These are phyloP conservation scores for Callaeas wilsoni DNA, from an alignment of 2,113 vertebrate species.

Conservation along the genomic window DNA sequence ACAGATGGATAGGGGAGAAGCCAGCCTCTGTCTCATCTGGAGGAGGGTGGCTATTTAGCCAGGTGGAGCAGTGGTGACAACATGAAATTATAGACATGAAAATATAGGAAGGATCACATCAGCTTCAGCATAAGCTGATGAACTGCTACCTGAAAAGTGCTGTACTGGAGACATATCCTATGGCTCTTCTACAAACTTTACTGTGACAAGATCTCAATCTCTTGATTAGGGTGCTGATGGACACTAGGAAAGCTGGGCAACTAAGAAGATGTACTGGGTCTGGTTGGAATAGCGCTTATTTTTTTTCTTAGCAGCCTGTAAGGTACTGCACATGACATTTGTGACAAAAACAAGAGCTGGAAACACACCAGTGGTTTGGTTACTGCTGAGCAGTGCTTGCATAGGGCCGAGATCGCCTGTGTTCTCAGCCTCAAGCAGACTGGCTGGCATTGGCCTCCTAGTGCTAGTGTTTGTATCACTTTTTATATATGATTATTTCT, in stretches of 20 bases:
- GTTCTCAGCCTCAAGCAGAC: not conserved
- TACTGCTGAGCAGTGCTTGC: not conserved
- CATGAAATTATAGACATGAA: not conserved
- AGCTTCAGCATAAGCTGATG: not conserved
- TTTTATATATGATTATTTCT: not conserved
- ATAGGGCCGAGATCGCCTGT: fast-evolving
- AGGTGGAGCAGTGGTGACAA: not conserved
- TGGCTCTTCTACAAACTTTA: not conserved
- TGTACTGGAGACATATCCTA: not conserved
- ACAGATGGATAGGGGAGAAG: not conserved
- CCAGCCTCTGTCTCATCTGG: not conserved
- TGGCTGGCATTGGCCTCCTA: not conserved
- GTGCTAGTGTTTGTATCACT: not conserved
- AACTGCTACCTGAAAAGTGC: not conserved
- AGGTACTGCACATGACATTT: not conserved
- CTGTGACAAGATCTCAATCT: not conserved
- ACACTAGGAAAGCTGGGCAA: not conserved
- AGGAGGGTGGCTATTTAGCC: not conserved
- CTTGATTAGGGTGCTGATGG: not conserved
- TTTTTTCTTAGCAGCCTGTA: not conserved
- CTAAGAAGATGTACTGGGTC: not conserved
- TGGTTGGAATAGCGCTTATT: not conserved
- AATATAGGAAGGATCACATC: not conserved
- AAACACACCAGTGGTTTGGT: not conserved
- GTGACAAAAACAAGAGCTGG: not conserved